Evolutionary conservation across 1,140 invertebrate species (phyloP).

Genomic region (Varroa destructor): DNA sequence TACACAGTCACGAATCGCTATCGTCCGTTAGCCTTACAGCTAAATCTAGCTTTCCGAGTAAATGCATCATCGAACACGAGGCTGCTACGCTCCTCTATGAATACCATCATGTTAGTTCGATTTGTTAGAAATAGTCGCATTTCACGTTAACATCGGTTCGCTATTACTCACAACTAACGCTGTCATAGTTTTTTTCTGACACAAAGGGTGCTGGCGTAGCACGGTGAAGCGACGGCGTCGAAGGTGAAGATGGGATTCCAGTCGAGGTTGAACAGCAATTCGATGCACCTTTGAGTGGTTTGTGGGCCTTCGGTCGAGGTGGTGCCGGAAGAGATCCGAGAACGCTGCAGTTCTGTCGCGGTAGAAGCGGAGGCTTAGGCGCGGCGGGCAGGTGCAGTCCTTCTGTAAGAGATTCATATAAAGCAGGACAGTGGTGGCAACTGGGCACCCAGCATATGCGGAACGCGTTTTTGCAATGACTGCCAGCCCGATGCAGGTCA

Average conservation of each 20-base stretch:
- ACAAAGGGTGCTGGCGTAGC: background rate
- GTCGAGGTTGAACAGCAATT: no score
- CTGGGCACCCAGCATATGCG: no score
- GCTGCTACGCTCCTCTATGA: no score
- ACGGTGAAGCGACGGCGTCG: constrained; percentile 9
- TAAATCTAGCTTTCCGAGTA: no score
- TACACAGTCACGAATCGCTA: no score
- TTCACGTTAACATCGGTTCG: no score
- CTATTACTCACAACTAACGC: constrained; percentile 3
- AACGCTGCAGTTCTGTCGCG: constrained; percentile 10
- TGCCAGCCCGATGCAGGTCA: no score
- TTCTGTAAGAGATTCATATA: constrained; percentile 4
- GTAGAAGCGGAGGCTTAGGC: constrained; percentile 11
- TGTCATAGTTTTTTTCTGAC: constrained; percentile 20
- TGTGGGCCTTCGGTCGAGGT: background rate
- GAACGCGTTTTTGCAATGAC: no score
- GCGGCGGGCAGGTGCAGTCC: background rate
- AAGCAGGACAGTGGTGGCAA: background rate
- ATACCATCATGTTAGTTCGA: no score
- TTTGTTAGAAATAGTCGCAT: no score
- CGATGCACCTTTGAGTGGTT: background rate
- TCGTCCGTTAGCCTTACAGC: no score
- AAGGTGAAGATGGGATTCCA: background rate
- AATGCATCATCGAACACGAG: no score
- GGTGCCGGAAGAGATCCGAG: constrained; percentile 5